phyloP scores from a whole-genome alignment of 2,113 vertebrate genomes.

The Planiliza haematocheilus region DNA sequence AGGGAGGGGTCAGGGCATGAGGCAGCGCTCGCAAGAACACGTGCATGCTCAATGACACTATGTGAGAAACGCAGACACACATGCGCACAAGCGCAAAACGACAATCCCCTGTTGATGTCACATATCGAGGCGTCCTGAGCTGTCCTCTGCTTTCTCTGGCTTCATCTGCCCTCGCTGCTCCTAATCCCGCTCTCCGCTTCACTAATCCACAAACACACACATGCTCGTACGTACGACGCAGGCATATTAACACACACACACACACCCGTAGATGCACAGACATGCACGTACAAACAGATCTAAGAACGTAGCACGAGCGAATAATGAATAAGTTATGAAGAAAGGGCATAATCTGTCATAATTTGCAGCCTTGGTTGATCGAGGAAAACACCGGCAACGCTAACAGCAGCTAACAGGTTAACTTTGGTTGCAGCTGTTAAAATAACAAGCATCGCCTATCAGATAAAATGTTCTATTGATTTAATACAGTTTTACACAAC shows the following conservation, averaged over 20 bases:
- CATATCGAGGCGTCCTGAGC: conserved; percentile 57
- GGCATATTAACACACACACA: conserved; percentile 27
- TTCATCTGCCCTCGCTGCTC: conserved; percentile 64
- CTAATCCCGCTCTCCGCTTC: conserved; percentile 58
- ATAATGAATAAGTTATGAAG: too few relatives aligned
- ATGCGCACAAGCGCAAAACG: conserved; percentile 54
- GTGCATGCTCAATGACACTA: conserved; percentile 61
- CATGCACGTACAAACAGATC: not conserved
- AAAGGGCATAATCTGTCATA: too few relatives aligned
- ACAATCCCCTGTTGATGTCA: conserved; percentile 69
- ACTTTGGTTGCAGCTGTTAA: too few relatives aligned
- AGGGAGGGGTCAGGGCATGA: conserved; percentile 70
- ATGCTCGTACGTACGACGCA: conserved; percentile 2
- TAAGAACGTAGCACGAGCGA: too few relatives aligned
- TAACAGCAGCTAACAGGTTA: not conserved
- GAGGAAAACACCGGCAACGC: too few relatives aligned
- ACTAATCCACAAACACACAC: conserved; percentile 45
- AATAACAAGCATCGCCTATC: too few relatives aligned
- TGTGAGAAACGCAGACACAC: conserved; percentile 20
- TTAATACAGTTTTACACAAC: not conserved
- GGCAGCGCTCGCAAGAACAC: conserved; percentile 66
- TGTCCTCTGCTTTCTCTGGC: conserved; percentile 63
- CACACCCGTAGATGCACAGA: not conserved
- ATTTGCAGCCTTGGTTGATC: too few relatives aligned
- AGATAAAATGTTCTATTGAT: too few relatives aligned